Conservation (phyloP, 92 coral and sea anemone genomes). For the Scolanthus callimorphus region DNA sequence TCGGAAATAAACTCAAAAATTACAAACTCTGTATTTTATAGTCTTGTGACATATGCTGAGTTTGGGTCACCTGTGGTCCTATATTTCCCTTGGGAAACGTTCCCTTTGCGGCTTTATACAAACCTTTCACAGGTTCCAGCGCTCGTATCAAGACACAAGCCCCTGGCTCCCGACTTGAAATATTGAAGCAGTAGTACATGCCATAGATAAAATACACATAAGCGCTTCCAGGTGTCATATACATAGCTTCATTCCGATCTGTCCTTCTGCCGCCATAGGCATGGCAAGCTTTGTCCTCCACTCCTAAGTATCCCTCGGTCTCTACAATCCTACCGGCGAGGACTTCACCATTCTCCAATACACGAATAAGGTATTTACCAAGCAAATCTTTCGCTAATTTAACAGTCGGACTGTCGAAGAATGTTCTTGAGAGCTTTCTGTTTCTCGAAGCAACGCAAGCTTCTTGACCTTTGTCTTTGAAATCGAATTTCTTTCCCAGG, state of each 20-base stretch:
- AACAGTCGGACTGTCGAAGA: constrained; percentile 64
- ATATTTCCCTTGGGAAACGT: too few species aligned
- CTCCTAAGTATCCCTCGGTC: constrained; percentile 93
- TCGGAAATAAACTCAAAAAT: too few species aligned
- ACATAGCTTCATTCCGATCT: constrained; percentile 70
- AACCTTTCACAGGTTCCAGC: constrained; percentile 86
- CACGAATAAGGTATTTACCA: constrained; percentile 78
- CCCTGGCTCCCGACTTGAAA: constrained; percentile 77
- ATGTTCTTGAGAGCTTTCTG: constrained; percentile 42
- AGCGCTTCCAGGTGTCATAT: constrained; percentile 83
- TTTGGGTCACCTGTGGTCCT: too few species aligned
- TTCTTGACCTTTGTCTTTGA: too few species aligned
- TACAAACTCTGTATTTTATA: too few species aligned
- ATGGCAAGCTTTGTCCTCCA: constrained; percentile 85
- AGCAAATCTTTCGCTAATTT: constrained; percentile 70
- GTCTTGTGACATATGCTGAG: too few species aligned
- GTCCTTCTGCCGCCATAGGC: constrained; percentile 84
- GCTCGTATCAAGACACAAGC: constrained; percentile 92
- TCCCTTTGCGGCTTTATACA: too few species aligned
- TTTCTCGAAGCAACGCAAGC: too few species aligned
- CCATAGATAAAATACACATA: constrained; percentile 94
- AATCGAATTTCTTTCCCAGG: too few species aligned
- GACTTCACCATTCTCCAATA: constrained; percentile 66
- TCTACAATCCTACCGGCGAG: constrained; percentile 82
- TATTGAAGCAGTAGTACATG: constrained; percentile 92